Conservation (phyloP, 2,797 vertebrate species). For the Tachyglossus aculeatus region DNA sequence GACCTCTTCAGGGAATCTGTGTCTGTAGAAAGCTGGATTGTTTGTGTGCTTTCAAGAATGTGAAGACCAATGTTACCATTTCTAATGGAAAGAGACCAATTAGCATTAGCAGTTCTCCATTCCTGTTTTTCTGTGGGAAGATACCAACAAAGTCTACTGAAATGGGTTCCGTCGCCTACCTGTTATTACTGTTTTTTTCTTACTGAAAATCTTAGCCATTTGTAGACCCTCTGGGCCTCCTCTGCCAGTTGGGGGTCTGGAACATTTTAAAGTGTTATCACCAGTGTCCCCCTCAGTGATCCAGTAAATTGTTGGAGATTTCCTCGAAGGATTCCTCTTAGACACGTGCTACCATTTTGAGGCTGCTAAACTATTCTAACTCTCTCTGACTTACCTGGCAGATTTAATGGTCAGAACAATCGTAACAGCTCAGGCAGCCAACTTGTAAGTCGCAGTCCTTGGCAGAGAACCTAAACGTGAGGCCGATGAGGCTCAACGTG, state of each 20-base stretch:
- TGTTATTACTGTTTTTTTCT: conserved; percentile 6
- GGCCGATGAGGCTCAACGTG: too few relatives aligned
- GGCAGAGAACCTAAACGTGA: too few relatives aligned
- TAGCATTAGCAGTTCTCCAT: conserved; percentile 34
- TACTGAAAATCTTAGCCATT: not conserved
- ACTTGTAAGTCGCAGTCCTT: too few relatives aligned
- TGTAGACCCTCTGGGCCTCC: not conserved
- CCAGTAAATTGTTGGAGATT: not conserved
- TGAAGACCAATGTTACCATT: conserved; percentile 41
- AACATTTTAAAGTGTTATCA: not conserved
- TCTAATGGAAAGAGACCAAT: conserved; percentile 21
- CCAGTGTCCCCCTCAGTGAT: not conserved
- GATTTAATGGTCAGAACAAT: too few relatives aligned
- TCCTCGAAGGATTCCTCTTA: conserved; percentile 13
- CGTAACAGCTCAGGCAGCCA: too few relatives aligned
- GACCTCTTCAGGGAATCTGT: conserved; percentile 6
- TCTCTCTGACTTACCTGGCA: too few relatives aligned
- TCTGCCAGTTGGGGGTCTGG: conserved; percentile 5
- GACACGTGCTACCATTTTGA: not conserved
- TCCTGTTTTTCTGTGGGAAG: not conserved
- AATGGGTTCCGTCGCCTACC: not conserved
- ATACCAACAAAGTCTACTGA: not conserved
- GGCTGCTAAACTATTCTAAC: too few relatives aligned
- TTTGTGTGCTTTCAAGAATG: conserved; percentile 8
- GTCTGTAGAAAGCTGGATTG: conserved; percentile 27